A percentile compares a stretch with the other conserved stretches of the same genome.
These are phyloP conservation scores for Orchestia grillus DNA, from an alignment of 1,140 invertebrate species.

Conservation along the genomic window DNA sequence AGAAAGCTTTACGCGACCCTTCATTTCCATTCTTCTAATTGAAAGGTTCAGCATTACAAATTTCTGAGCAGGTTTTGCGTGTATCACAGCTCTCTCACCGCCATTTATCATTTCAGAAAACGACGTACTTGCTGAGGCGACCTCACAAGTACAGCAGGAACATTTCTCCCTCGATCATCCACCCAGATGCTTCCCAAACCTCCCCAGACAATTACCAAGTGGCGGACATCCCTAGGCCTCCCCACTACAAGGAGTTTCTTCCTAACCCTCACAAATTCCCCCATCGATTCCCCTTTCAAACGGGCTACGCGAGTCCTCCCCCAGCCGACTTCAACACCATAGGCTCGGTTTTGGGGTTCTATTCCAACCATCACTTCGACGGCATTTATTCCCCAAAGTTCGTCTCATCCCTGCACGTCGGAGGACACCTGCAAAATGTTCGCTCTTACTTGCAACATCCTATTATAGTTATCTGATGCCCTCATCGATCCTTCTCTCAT, in stretches of 20 bases:
- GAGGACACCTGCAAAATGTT: slow-evolving; percentile 2
- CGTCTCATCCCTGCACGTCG: background rate
- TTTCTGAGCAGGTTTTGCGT: background rate
- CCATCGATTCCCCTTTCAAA: background rate
- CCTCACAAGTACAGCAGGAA: slow-evolving; percentile 48
- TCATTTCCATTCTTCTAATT: background rate
- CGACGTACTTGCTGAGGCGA: slow-evolving; percentile 12
- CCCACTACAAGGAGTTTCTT: background rate
- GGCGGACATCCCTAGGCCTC: background rate
- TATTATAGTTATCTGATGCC: background rate
- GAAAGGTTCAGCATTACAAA: background rate
- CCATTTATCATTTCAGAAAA: background rate
- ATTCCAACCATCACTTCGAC: background rate
- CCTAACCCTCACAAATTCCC: background rate
- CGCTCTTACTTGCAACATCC: background rate
- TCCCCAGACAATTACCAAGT: background rate
- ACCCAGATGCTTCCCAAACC: background rate
- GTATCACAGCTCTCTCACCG: background rate
- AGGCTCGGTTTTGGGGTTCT: background rate
- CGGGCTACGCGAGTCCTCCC: background rate
- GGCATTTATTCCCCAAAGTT: background rate
- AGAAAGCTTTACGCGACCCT: background rate
- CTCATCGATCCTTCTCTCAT: background rate
- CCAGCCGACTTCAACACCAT: background rate
- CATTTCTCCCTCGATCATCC: background rate